Percentiles rank a stretch among this genome's conserved stretches.
Evolutionary conservation across 2,888 invertebrate species (phyloP).

Genomic region (Chloroclysta siterata): DNA sequence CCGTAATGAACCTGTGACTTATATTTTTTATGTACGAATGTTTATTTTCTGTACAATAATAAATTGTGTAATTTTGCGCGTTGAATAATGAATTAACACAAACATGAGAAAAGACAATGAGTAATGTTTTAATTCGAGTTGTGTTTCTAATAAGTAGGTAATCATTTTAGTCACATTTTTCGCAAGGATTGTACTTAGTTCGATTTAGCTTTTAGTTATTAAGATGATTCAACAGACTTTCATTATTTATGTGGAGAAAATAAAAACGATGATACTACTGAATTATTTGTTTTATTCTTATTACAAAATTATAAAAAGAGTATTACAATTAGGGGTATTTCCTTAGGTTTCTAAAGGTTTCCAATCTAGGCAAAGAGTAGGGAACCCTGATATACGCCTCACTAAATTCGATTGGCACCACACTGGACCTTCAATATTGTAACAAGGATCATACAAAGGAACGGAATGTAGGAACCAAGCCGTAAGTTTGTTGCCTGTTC

Average conservation of each 20-base stretch:
- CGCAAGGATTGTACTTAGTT: conserved; percentile 71
- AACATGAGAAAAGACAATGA: background rate
- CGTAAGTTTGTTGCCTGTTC: no score
- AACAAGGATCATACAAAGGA: no score
- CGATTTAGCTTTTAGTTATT: conserved; percentile 59
- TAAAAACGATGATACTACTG: conserved; percentile 73
- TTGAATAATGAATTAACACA: background rate
- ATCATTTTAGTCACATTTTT: conserved; percentile 70
- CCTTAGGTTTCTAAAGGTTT: no score
- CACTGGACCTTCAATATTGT: no score
- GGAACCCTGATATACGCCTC: no score
- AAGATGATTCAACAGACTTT: conserved; percentile 62
- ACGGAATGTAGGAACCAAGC: no score
- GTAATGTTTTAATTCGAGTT: conserved; percentile 12
- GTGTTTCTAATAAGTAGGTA: conserved; percentile 19
- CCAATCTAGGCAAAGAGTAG: no score
- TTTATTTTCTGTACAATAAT: conserved; percentile 42
- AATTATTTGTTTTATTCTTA: conserved; percentile 59
- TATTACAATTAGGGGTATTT: no score
- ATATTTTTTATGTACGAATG: conserved; percentile 30
- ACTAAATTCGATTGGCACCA: no score
- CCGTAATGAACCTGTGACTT: conserved; percentile 58
- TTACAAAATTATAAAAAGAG: background rate
- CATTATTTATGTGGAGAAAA: conserved; percentile 81
- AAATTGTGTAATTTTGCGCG: conserved; percentile 23